These are phyloP conservation scores for Liopterus haemorrhoidalis DNA, from an alignment of 2,888 invertebrate genomes.

Conservation along the genomic window DNA sequence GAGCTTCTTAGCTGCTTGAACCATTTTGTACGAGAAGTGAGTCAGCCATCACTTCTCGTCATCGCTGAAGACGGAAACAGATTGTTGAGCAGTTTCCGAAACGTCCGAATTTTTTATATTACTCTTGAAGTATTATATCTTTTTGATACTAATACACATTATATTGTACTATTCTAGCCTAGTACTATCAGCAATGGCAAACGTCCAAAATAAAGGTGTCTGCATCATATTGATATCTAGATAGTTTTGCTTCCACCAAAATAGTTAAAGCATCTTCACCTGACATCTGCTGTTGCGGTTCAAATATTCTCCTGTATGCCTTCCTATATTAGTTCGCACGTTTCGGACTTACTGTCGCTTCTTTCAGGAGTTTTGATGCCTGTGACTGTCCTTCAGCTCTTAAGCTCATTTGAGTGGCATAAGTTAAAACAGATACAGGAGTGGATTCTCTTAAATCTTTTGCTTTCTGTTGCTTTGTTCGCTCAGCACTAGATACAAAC, in stretches of 20 bases:
- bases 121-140: too few relatives aligned
- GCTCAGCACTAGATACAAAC: conserved; percentile 21
- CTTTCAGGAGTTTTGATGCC: conserved; percentile 26
- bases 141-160: too few relatives aligned
- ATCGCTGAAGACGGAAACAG: too few relatives aligned
- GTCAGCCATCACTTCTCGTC: too few relatives aligned
- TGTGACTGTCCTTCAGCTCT: conserved; percentile 25
- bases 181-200: too few relatives aligned
- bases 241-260: conserved; percentile 32
- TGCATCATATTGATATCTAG: conserved; percentile 33
- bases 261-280: conserved; percentile 33
- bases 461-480: conserved; percentile 26
- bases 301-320: conserved; percentile 18
- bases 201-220: too few relatives aligned
- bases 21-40: conserved; percentile 32
- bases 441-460: conserved; percentile 23
- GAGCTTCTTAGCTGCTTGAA: conserved; percentile 29
- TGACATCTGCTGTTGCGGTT: conserved; percentile 23
- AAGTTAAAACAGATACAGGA: conserved; percentile 21
- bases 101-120: too few relatives aligned
- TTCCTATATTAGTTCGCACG: conserved; percentile 23
- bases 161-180: too few relatives aligned
- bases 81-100: too few relatives aligned
- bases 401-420: conserved; percentile 28
- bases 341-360: conserved; percentile 25